A percentile compares a stretch with the other conserved stretches of the same genome.
phyloP scores from a whole-genome alignment of 1,140 invertebrate genomes.

The Drosophila lowei region DNA sequence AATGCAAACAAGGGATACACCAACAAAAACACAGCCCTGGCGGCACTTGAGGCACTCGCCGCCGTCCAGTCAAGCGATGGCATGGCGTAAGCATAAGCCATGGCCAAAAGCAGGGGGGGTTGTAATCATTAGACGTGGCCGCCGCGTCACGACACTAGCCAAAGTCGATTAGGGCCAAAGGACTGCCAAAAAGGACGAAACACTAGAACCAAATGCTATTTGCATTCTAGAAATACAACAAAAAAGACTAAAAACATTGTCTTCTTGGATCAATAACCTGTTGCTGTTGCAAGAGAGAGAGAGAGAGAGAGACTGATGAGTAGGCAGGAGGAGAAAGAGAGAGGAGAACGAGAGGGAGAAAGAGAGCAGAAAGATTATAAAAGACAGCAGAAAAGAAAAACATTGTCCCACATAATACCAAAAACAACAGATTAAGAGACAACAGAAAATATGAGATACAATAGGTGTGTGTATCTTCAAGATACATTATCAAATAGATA shows the following conservation, averaged over 20 bases:
- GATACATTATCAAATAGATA: too few relatives aligned
- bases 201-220: constrained; percentile 20
- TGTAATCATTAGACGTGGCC: constrained; percentile 58
- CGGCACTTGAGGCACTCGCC: background rate
- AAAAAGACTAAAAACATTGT: constrained; percentile 12
- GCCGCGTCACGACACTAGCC: constrained; percentile 64
- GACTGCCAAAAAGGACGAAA: constrained; percentile 9
- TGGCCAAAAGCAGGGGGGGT: background rate
- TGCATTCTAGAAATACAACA: constrained; percentile 22
- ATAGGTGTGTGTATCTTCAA: too few relatives aligned
- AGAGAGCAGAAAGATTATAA: background rate
- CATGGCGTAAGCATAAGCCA: constrained; percentile 41
- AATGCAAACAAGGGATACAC: constrained; percentile 61
- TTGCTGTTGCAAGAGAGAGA: constrained; percentile 30
- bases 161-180: constrained; percentile 64
- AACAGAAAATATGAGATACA: too few relatives aligned
- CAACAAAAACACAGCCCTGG: too few relatives aligned
- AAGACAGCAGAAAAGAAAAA: too few relatives aligned
- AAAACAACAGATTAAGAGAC: too few relatives aligned
- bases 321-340: constrained; percentile 15
- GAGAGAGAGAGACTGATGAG: background rate
- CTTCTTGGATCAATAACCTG: constrained; percentile 73
- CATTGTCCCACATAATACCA: too few relatives aligned
- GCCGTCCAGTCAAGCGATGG: constrained; percentile 15
- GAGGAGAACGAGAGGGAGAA: background rate